These are phyloP conservation scores for Channallabes apus DNA, from an alignment of 2,797 vertebrate species.

Conservation along the genomic window DNA sequence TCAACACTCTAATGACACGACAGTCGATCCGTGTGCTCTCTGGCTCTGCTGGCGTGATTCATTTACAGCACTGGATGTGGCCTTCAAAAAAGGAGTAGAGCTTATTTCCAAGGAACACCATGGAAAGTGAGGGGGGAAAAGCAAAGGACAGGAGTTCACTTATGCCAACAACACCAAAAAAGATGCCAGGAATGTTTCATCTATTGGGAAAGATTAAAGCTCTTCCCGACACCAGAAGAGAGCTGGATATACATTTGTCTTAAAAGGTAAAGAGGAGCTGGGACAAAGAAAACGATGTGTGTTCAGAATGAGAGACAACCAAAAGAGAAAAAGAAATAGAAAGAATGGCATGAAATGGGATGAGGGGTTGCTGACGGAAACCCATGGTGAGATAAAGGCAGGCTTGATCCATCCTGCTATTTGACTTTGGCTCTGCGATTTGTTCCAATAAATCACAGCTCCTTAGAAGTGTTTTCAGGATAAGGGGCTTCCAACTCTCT, in stretches of 20 bases:
- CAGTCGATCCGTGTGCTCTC: conserved; percentile 15
- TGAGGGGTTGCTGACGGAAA: conserved; percentile 10
- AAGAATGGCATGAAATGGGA: conserved; percentile 4
- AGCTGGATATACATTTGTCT: conserved; percentile 11
- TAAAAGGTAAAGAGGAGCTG: background rate
- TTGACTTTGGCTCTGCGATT: conserved; percentile 32
- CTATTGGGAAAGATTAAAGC: conserved; percentile 38
- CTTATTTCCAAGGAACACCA: conserved; percentile 3
- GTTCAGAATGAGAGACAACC: conserved; percentile 10
- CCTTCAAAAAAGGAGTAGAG: background rate
- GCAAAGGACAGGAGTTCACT: background rate
- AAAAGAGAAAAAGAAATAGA: conserved; percentile 4
- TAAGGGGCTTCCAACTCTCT: conserved; percentile 29
- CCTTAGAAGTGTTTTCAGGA: conserved; percentile 39
- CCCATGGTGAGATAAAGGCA: background rate
- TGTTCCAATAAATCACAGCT: conserved; percentile 38
- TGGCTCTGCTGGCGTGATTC: conserved; percentile 18
- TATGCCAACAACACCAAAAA: conserved; percentile 29
- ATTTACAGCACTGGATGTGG: background rate
- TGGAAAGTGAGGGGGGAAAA: background rate
- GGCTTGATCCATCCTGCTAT: conserved; percentile 9
- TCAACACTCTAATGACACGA: conserved; percentile 35
- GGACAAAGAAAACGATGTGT: conserved; percentile 9
- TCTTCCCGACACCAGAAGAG: conserved; percentile 5
- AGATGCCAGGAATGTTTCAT: conserved; percentile 36